These are phyloP conservation scores for Uloborus plumipes DNA, from an alignment of 2,888 invertebrate genomes.

Conservation along the genomic window DNA sequence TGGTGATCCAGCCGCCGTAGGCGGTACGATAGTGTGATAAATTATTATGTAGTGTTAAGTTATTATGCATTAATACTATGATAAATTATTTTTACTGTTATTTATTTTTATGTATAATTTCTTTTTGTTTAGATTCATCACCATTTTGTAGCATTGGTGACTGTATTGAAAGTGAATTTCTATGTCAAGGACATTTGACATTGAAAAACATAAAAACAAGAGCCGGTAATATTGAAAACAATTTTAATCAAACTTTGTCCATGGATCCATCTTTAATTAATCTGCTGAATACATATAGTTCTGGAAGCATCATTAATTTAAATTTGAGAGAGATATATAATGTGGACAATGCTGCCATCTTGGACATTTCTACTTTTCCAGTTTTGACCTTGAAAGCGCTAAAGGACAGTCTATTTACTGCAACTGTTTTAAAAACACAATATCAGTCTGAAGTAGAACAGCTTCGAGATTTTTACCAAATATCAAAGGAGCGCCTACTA, in stretches of 20 bases:
- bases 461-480: conserved; percentile 27
- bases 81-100: too few species aligned
- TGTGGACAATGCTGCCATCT: conserved; percentile 28
- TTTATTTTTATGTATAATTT: not conserved
- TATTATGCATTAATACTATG: too few species aligned
- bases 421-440: conserved; percentile 24
- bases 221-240: not conserved
- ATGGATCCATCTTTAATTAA: conserved; percentile 55
- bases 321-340: conserved; percentile 29
- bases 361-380: conserved; percentile 55
- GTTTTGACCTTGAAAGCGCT: conserved; percentile 38
- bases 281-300: conserved; percentile 35
- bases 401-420: conserved; percentile 2
- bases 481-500: conserved; percentile 22
- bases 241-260: conserved; percentile 8
- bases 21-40: too few species aligned
- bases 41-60: too few species aligned
- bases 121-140: conserved; percentile 15
- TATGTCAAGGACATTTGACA: conserved; percentile 44
- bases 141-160: conserved; percentile 24
- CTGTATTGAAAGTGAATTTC: conserved; percentile 33
- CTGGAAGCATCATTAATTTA: conserved; percentile 38
- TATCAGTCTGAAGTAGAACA: conserved; percentile 48
- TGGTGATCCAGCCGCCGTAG: too few species aligned
- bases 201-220: conserved; percentile 28